Evolutionary conservation across 2,888 invertebrate genomes (phyloP).

Genomic region (Steinernema scapterisci): DNA sequence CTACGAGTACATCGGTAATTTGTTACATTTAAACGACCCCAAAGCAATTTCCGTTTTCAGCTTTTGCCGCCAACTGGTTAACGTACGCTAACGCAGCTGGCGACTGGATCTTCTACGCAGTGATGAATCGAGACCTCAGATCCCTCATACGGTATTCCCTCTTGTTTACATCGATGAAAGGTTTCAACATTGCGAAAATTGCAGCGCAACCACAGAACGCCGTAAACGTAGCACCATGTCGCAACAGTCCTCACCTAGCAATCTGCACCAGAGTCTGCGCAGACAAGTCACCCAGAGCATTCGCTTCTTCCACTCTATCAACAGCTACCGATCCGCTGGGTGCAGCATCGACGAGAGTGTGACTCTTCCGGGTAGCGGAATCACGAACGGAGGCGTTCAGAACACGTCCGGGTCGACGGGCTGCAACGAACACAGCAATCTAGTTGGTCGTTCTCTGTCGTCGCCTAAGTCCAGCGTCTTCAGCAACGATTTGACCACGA

Average conservation of each 20-base stretch:
- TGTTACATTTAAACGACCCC: no score
- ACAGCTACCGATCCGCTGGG: constrained; percentile 58
- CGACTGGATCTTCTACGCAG: constrained; percentile 66
- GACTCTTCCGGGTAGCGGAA: constrained; percentile 22
- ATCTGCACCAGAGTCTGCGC: constrained; percentile 56
- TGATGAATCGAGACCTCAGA: constrained; percentile 63
- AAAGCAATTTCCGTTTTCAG: no score
- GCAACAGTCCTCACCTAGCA: constrained; percentile 59
- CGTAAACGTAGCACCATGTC: constrained; percentile 65
- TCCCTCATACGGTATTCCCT: constrained; percentile 58
- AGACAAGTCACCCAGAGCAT: constrained; percentile 59
- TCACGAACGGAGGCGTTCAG: background rate
- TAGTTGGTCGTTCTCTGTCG: background rate
- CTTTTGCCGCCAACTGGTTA: constrained; percentile 58
- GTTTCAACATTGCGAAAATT: constrained; percentile 30
- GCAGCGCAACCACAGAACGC: constrained; percentile 63
- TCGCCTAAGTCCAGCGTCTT: constrained; percentile 18
- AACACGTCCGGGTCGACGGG: background rate
- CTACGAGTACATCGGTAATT: constrained; percentile 49
- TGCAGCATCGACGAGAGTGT: constrained; percentile 54
- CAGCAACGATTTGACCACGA: constrained; percentile 13
- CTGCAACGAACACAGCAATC: constrained; percentile 11
- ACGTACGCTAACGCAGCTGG: constrained; percentile 64
- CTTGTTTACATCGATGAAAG: background rate
- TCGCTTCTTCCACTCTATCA: constrained; percentile 64